Evolutionary conservation across 1,140 invertebrate genomes (phyloP), one percentile per base, ranked within the genome.

Genomic region (Rhyacophila brunnea): DNA sequence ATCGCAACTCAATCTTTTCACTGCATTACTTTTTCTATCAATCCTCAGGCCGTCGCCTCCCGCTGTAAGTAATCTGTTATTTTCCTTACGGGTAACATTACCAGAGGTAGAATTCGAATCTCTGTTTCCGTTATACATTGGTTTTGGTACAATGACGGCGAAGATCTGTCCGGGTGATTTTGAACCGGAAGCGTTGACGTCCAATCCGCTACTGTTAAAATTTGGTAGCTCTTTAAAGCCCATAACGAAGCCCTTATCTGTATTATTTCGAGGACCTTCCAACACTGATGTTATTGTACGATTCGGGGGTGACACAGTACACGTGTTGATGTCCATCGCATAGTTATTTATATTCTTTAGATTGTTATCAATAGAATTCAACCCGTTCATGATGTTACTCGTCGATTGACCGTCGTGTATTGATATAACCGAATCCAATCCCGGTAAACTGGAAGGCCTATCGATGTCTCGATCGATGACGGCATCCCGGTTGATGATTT

Each of bases 141-240:
- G 66, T 68, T 77, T 78, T 0, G 77, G 77, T 0, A 78, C 77
- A 4, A 79, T 77, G 0, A 79, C 76, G 1, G 77, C 76, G 64
- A 78, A 79, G 3, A 79, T 70, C 60, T 78, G 77, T 47, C 67
- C 70, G 7, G 52, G 42, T 7, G 68, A 70, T 3, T 68, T 69
- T 9, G 68, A 66, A 0, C 58, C 62, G 4, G 71, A 68, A 5
- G 17, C 32, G 1, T 35, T 28, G 18, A 23, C 23, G 4, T 44
- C 44, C 10, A 44, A 4, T 20, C 52, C 34, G 38, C 73, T 68
- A 13, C 60, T 58, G 0, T 66, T 66, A 3, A 44, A 58, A 36
- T 2, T 36, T 5, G 77, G 74, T 5, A 79, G 32, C 59, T 79
- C 77, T 66, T 73, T 77, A 62, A 74, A 79, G 9, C 71, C 71